These are phyloP conservation scores for Phengaris arion DNA, from an alignment of 2,888 invertebrate genomes.

Conservation along the genomic window DNA sequence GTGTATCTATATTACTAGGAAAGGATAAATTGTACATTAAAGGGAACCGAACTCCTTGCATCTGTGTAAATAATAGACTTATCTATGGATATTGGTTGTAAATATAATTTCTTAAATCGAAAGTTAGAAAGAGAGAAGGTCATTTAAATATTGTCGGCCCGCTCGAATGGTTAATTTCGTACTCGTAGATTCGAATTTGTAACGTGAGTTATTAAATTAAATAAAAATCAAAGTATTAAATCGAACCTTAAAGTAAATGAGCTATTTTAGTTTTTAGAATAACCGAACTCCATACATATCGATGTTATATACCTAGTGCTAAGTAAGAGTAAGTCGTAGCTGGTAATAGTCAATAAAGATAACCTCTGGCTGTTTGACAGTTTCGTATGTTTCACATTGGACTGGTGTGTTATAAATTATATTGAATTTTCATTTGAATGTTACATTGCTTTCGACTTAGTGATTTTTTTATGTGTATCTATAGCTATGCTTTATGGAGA, in stretches of 20 bases:
- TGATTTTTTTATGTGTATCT: slow-evolving; percentile 37
- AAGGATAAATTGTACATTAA: slow-evolving; percentile 62
- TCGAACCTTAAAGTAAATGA: slow-evolving; percentile 31
- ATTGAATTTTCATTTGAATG: slow-evolving; percentile 20
- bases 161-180: slow-evolving; percentile 13
- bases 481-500: slow-evolving; percentile 61
- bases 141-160: not conserved
- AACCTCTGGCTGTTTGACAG: slow-evolving; percentile 71
- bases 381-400: slow-evolving; percentile 41
- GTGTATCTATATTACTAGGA: slow-evolving; percentile 47
- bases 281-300: slow-evolving; percentile 77
- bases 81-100: slow-evolving; percentile 50
- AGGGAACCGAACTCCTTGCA: slow-evolving; percentile 80
- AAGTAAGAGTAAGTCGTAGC: slow-evolving; percentile 55
- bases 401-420: slow-evolving; percentile 31
- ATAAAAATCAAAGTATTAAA: slow-evolving; percentile 24
- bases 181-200: slow-evolving; percentile 41
- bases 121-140: slow-evolving; percentile 50
- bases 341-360: slow-evolving; percentile 73
- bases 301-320: slow-evolving; percentile 69
- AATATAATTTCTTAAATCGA: slow-evolving; percentile 55
- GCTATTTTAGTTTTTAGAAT: slow-evolving; percentile 62
- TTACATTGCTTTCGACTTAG: slow-evolving; percentile 28
- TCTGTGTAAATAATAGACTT: slow-evolving; percentile 68
- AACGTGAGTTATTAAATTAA: slow-evolving; percentile 30